These are phyloP conservation scores for Trachymyrmex septentrionalis DNA, from an alignment of 1,140 invertebrate species.

Conservation along the genomic window DNA sequence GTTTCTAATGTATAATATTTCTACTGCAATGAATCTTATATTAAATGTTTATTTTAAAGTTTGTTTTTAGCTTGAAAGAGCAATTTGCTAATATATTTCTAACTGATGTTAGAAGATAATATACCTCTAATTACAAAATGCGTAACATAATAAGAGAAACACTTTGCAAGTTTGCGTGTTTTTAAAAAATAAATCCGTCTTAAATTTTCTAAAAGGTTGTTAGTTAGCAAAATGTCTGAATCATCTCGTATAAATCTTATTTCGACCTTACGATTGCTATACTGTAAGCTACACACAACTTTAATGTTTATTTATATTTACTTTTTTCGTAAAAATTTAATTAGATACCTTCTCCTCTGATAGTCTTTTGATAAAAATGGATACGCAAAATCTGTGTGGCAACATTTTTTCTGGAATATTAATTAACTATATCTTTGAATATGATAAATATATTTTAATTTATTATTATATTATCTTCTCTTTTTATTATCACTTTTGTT, in stretches of 20 bases:
- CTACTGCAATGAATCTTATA: not conserved
- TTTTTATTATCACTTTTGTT: conserved; percentile 1
- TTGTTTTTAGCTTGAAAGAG: not conserved
- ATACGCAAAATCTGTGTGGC: not conserved
- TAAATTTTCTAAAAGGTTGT: not conserved
- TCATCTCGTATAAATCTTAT: not conserved
- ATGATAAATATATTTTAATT: not conserved
- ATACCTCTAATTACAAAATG: not conserved
- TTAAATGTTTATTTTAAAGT: not conserved
- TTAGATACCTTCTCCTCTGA: not conserved
- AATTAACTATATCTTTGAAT: too few relatives aligned
- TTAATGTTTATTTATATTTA: not conserved
- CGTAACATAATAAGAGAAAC: not conserved
- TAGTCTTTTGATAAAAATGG: not conserved
- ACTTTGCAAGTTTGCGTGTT: not conserved
- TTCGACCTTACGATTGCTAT: not conserved
- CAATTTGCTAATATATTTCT: not conserved
- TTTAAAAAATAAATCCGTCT: not conserved
- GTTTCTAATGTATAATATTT: not conserved
- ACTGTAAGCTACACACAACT: not conserved
- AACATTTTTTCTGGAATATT: not conserved
- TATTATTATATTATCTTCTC: not conserved
- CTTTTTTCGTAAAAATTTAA: conserved; percentile 44
- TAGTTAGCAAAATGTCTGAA: not conserved
- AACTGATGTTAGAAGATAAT: not conserved